These are phyloP conservation scores for Cossypha niveicapilla DNA, from an alignment of 2,797 vertebrate species.

Conservation along the genomic window DNA sequence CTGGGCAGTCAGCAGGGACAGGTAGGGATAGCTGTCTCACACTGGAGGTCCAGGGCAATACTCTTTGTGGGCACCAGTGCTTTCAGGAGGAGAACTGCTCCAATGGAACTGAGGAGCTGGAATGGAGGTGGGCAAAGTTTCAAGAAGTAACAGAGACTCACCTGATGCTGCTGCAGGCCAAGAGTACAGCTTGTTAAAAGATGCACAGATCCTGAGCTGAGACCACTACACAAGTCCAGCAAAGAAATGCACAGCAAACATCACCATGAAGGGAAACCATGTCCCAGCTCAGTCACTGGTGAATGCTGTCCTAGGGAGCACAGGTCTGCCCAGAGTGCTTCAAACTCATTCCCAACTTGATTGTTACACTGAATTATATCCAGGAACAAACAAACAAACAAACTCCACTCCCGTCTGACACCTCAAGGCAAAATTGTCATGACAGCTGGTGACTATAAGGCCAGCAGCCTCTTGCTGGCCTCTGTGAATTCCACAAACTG, in stretches of 20 bases:
- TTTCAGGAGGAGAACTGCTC: neutral
- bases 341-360: neutral
- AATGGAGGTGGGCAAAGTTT: neutral
- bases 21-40: neutral
- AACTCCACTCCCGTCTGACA: fast-evolving
- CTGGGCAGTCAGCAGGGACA: neutral
- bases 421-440: neutral
- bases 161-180: neutral
- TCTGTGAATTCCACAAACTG: neutral
- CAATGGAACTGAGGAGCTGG: neutral
- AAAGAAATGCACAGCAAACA: neutral
- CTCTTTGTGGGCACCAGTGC: neutral
- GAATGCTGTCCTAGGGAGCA: neutral
- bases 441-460: neutral
- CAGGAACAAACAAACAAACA: neutral
- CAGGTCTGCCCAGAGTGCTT: neutral
- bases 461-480: neutral
- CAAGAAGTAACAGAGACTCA: neutral
- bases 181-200: neutral
- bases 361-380: neutral
- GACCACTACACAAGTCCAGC: neutral
- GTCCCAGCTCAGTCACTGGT: neutral
- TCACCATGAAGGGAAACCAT: fast-evolving
- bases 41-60: neutral
- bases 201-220: neutral